These are phyloP conservation scores for Antennarius striatus DNA, from an alignment of 2,113 vertebrate genomes.

Conservation along the genomic window DNA sequence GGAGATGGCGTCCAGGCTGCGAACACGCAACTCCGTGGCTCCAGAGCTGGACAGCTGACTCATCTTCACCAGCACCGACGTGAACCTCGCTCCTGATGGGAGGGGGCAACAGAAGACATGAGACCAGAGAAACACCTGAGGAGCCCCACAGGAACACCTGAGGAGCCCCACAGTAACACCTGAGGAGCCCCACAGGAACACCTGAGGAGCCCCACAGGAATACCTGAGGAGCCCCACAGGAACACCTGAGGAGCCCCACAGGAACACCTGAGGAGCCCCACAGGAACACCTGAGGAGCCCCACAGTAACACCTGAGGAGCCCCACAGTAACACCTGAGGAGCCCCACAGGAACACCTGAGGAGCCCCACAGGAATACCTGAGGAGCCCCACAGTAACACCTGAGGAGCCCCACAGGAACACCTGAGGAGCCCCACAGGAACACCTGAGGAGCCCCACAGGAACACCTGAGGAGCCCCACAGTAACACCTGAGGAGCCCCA, in stretches of 20 bases:
- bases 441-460: no score
- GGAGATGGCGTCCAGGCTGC: conserved; percentile 89
- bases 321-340: background rate
- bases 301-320: no score
- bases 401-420: no score
- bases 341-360: no score
- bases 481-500: no score
- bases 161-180: background rate
- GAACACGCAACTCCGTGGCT: conserved; percentile 84
- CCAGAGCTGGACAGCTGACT: conserved; percentile 85
- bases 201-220: background rate
- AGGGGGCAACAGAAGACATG: background rate
- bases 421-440: no score
- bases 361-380: no score
- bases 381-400: no score
- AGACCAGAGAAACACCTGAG: no score
- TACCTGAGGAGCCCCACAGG: background rate
- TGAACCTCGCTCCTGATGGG: conserved; percentile 81
- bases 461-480: no score
- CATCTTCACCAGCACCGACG: conserved; percentile 79
- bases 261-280: background rate
- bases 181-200: background rate
- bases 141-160: background rate
- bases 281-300: no score
- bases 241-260: background rate